These are phyloP conservation scores for Heteromyza rotundicornis DNA, from an alignment of 2,888 invertebrate species.

Conservation along the genomic window DNA sequence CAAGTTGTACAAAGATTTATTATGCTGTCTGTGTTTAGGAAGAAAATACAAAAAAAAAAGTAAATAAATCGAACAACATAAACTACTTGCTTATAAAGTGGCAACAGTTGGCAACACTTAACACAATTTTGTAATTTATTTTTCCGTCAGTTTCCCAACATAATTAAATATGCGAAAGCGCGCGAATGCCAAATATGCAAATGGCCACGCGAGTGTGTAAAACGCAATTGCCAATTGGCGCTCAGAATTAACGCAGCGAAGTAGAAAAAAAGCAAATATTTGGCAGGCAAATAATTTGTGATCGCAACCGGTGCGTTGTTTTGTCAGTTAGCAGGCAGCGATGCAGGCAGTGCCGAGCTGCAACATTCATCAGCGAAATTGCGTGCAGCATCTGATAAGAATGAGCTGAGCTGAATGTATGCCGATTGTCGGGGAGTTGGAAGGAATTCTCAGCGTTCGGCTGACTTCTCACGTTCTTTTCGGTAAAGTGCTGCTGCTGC, in stretches of 20 bases:
- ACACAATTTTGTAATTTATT: slow-evolving; percentile 57
- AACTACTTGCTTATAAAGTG: neutral
- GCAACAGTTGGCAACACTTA: slow-evolving; percentile 39
- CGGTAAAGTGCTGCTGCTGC: slow-evolving; percentile 16
- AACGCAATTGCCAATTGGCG: neutral
- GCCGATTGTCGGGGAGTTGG: neutral
- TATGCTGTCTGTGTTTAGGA: neutral
- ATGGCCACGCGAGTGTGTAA: neutral
- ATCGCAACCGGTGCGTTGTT: neutral
- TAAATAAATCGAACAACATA: too few relatives aligned
- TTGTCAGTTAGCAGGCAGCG: neutral
- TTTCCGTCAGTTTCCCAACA: slow-evolving; percentile 28
- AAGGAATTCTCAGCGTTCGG: neutral
- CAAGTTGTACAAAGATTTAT: neutral
- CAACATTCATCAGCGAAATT: neutral
- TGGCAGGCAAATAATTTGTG: neutral
- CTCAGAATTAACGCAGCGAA: neutral
- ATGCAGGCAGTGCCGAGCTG: neutral
- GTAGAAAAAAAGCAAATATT: neutral
- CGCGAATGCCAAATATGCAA: neutral
- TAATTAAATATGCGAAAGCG: slow-evolving; percentile 2
- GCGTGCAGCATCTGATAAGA: slow-evolving; percentile 7
- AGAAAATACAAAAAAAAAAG: too few relatives aligned
- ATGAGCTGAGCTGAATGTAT: too few relatives aligned
- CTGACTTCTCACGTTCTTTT: slow-evolving; percentile 43